Evolutionary conservation across 2,888 invertebrate species (phyloP), one percentile per base, ranked within the genome.

Genomic region (Ornithoptera priamus): DNA sequence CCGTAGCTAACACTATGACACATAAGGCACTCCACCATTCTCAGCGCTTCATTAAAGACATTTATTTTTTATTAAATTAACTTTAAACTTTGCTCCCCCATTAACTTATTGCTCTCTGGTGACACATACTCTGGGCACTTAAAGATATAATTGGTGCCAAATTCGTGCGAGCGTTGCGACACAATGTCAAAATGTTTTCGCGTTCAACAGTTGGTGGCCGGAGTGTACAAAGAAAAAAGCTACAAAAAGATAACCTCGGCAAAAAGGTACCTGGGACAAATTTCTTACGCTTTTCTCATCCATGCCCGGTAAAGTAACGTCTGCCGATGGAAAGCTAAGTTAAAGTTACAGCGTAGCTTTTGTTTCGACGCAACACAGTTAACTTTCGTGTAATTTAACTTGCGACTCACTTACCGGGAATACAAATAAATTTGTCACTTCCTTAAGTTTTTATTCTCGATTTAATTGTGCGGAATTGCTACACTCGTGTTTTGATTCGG

Each of bases 391-490:
- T 69, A 69, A 39, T 61, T 36, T 63, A 15, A 2, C 7, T 46
- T 30, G 46, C 20, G 65, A 64, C 63, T 50, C n/a, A 62, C 22
- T 72, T 70, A 61, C 59, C 39, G 36, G 62, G 24, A 22, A n/a
- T 73, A 68, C 71, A 74, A 71, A 65, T 61, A 73, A 71, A 12
- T 68, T 76, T 75, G 74, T 70, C 62, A 0, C 67, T 68, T 66
- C 76, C 76, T 76, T 72, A 82, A 82, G 83, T 85, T 89, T 87
- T 88, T 88, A 83, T 85, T 86, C 80, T 76, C 74, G 78, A 83
- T 87, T 89, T 89, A 90, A 88, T 89, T 89, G 87, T 84, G 84
- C 82, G 81, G 88, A 89, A 90, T 89, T 86, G 89, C 87, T 85
- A 83, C 86, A 84, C 85, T 85, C 87, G 78, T 85, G 88, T 89